These are phyloP conservation scores for Scomberomorus guttatus DNA, from an alignment of 2,797 vertebrate species.

Conservation along the genomic window DNA sequence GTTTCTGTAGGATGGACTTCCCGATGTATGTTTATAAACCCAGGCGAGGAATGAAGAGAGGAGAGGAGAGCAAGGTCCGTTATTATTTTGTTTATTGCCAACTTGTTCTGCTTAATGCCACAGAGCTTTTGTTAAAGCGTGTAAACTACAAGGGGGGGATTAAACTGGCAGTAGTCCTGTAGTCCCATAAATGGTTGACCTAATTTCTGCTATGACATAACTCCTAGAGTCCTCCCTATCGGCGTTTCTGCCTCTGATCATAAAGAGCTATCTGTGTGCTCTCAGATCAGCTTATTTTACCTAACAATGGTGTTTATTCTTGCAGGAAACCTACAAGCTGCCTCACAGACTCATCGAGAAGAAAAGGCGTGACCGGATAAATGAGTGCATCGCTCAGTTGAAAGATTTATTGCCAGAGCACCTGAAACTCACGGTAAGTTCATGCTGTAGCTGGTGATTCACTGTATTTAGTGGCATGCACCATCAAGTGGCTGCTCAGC, in stretches of 20 bases:
- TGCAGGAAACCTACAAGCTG: slow-evolving; percentile 97
- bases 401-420: slow-evolving; percentile 98
- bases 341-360: slow-evolving; percentile 98
- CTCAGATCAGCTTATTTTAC: slow-evolving; percentile 10
- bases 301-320: slow-evolving; percentile 21
- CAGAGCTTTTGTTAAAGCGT: slow-evolving; percentile 7
- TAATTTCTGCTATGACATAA: slow-evolving; percentile 77
- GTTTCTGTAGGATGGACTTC: slow-evolving; percentile 92
- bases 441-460: slow-evolving; percentile 9
- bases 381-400: slow-evolving; percentile 98
- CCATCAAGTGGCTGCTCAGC: slow-evolving; percentile 61
- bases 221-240: slow-evolving; percentile 61
- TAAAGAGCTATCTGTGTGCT: neutral
- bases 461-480: slow-evolving; percentile 34
- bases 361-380: slow-evolving; percentile 98
- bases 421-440: slow-evolving; percentile 97
- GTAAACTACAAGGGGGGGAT: slow-evolving; percentile 27
- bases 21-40: slow-evolving; percentile 97
- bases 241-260: slow-evolving; percentile 39
- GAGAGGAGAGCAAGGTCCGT: slow-evolving; percentile 95
- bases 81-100: slow-evolving; percentile 7
- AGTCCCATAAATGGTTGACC: slow-evolving; percentile 73
- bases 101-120: slow-evolving; percentile 6
- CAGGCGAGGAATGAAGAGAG: slow-evolving; percentile 92
- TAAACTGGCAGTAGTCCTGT: slow-evolving; percentile 18